Evolutionary conservation across 2,888 invertebrate species (phyloP).

Genomic region (Theodoxus fluviatilis): DNA sequence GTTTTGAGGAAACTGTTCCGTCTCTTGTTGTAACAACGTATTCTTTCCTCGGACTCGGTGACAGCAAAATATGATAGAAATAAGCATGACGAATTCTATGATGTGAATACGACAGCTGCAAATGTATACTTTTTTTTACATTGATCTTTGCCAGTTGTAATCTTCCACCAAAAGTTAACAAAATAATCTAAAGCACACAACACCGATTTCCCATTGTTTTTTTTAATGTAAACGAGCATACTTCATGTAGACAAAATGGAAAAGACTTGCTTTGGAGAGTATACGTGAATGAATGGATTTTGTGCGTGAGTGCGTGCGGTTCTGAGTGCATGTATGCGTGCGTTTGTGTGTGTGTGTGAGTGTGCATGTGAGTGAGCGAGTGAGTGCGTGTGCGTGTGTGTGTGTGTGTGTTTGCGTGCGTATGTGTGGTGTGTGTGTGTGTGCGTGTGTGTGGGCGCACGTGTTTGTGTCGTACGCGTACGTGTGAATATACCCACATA

Average conservation of each 20-base stretch:
- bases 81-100: too few species aligned
- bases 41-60: too few species aligned
- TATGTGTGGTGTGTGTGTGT: conserved; percentile 4
- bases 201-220: background rate
- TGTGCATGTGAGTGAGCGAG: conserved; percentile 2
- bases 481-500: background rate
- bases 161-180: too few species aligned
- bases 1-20: too few species aligned
- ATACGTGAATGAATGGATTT: background rate
- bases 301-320: background rate
- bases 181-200: too few species aligned
- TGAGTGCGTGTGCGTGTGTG: background rate
- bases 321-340: conserved; percentile 9
- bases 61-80: too few species aligned
- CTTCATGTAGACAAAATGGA: too few species aligned
- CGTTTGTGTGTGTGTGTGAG: conserved; percentile 13
- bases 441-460: background rate
- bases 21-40: too few species aligned
- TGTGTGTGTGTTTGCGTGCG: conserved; percentile 1
- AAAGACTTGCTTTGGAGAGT: background rate
- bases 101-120: too few species aligned
- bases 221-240: too few species aligned
- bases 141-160: too few species aligned
- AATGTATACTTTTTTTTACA: too few species aligned
- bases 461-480: conserved; percentile 12